Evolutionary conservation across 1,140 invertebrate genomes (phyloP), one percentile per base, ranked within the genome.

Genomic region (Idris sp.): DNA sequence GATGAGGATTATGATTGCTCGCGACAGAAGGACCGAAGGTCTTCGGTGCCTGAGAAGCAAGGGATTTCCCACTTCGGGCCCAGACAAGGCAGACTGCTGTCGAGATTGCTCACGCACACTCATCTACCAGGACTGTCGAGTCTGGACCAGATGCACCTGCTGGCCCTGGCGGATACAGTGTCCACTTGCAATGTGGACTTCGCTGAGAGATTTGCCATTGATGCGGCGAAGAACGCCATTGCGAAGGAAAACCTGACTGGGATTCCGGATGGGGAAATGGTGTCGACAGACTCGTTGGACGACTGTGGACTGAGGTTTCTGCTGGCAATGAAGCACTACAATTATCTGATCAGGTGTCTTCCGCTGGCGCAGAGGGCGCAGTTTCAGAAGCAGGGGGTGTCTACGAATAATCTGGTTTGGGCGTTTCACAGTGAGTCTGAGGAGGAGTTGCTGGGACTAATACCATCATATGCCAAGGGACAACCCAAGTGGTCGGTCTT

Each of bases 391-490:
- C 92, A 93, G 71, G 98, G 98, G 9, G 92, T 99, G 0, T 94
- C 93, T 4, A 94, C 95, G 0, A 94, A 96, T 53, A 97, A 98
- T 86, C 89, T 99, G 8, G 97, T 98, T 6, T 99, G 98, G 98
- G 98, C 98, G 0, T 99, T 97, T 86, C 98, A 99, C 88, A 99
- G 97, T 0, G 98, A 99, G 86, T 96, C 96, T 18, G 96, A 98
- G 87, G 97, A 98, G 81, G 98, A 99, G 85, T 86, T 99, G 19
- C 86, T 99, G 1, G 93, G 94, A 51, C 86, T 98, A 10, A 93
- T 99, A 71, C 97, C 98, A 0, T 94, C 93, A 11, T 95, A 95
- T 84, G 90, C 92, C 0, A 96, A 96, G 84, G 92, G 92, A 58
- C 92, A 92, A 77, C 91, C 93, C 0, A 95, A 92, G 13, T 99